Conservation (phyloP, 1,140 invertebrate genomes). For the Patella vulgata region DNA sequence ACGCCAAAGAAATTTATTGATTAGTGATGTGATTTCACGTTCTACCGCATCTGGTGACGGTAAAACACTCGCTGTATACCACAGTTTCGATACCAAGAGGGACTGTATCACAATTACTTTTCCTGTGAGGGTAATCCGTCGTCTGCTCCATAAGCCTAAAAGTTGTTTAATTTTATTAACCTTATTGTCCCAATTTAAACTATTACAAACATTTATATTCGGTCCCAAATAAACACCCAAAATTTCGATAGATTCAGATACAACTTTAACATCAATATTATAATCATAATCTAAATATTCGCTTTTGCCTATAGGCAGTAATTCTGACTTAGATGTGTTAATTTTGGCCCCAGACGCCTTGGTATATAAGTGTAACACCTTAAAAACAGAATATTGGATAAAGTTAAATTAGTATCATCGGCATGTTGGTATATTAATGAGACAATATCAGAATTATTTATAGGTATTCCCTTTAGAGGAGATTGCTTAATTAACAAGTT, state of each 20-base stretch:
- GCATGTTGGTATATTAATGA: too few relatives aligned
- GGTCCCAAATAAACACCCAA: too few relatives aligned
- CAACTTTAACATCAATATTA: conserved; percentile 35
- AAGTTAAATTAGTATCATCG: too few relatives aligned
- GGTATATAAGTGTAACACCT: conserved; percentile 20
- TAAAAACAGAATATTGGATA: conserved; percentile 24
- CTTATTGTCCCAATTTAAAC: too few relatives aligned
- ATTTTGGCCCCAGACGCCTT: conserved; percentile 38
- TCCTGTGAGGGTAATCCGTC: too few relatives aligned
- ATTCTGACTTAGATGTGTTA: conserved; percentile 32
- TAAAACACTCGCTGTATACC: too few relatives aligned
- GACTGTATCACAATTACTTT: too few relatives aligned
- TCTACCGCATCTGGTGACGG: too few relatives aligned
- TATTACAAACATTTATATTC: conserved; percentile 13
- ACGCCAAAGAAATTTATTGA: conserved; percentile 10
- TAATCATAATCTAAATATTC: conserved; percentile 33
- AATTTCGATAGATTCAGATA: conserved; percentile 23
- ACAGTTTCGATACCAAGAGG: too few relatives aligned
- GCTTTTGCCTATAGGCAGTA: conserved; percentile 33
- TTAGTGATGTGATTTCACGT: background rate
- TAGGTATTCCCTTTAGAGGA: too few relatives aligned
- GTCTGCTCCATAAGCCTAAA: background rate
- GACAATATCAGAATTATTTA: too few relatives aligned
- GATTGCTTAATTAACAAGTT: conserved; percentile 27
- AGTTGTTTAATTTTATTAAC: background rate